Conservation (phyloP, 1,140 invertebrate genomes). For the Harlomillsia oculata region DNA sequence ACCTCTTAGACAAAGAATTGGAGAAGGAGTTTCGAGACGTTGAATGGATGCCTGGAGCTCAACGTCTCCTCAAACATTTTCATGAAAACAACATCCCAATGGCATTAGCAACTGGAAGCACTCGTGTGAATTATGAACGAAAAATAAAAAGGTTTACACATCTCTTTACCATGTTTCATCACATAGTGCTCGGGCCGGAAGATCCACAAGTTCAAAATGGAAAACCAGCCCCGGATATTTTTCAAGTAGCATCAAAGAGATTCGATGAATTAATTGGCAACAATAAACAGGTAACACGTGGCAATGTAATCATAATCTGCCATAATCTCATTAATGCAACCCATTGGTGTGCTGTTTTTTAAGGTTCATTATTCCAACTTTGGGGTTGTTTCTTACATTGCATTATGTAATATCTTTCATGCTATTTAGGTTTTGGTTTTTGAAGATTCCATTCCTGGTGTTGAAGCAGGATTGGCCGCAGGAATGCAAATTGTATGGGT, state of each 20-base stretch:
- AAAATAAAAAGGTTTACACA: neutral
- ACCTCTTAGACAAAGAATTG: neutral
- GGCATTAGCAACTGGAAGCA: neutral
- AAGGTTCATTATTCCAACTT: too few species aligned
- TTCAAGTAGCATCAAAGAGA: neutral
- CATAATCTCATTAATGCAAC: too few species aligned
- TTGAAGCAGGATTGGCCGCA: neutral
- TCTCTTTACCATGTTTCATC: neutral
- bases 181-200: neutral
- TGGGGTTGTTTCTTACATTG: too few species aligned
- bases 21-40: neutral
- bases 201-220: neutral
- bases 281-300: too few species aligned
- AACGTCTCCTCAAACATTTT: neutral
- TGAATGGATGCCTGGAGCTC: neutral
- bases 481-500: neutral
- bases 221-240: neutral
- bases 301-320: too few species aligned
- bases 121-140: neutral
- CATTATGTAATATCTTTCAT: too few species aligned
- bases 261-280: neutral
- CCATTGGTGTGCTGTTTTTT: too few species aligned
- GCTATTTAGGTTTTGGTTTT: neutral
- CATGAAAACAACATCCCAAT: neutral
- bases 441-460: neutral